Evolutionary conservation across 2,113 vertebrate genomes (phyloP).

Genomic region (Proterorhinus semilunaris): DNA sequence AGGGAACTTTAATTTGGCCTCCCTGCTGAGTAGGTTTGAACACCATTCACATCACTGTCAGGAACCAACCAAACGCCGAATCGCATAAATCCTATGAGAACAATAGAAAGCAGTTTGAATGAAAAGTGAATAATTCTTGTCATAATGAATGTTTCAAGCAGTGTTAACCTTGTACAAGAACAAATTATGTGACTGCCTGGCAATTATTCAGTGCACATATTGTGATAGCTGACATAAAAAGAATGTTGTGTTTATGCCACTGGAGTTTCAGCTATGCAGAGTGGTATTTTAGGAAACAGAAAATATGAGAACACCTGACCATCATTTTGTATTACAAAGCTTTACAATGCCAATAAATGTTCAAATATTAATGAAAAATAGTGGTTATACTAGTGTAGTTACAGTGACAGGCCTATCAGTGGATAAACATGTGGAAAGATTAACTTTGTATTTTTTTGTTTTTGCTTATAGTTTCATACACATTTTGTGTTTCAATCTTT

Average conservation of each 20-base stretch:
- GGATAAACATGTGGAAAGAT: too few relatives aligned
- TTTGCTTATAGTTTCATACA: too few relatives aligned
- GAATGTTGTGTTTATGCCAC: conserved; percentile 15
- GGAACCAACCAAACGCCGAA: conserved; percentile 44
- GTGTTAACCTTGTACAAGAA: conserved; percentile 15
- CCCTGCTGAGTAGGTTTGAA: conserved; percentile 55
- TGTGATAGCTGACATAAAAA: conserved; percentile 32
- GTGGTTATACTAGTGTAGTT: too few relatives aligned
- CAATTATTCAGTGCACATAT: conserved; percentile 31
- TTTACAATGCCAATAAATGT: too few relatives aligned
- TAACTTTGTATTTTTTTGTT: too few relatives aligned
- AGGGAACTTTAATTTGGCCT: conserved; percentile 47
- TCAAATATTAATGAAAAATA: too few relatives aligned
- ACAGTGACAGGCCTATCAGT: too few relatives aligned
- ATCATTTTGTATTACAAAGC: too few relatives aligned
- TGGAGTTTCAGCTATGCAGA: conserved; percentile 6
- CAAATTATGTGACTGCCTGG: conserved; percentile 19
- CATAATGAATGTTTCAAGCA: conserved; percentile 18
- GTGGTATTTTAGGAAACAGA: background rate
- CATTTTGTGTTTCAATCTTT: too few relatives aligned
- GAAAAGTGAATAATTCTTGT: conserved; percentile 30
- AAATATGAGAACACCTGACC: background rate
- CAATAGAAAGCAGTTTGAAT: conserved; percentile 51
- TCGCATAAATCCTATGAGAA: conserved; percentile 44
- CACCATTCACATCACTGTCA: conserved; percentile 55